Evolutionary conservation across 2,113 vertebrate species (phyloP).

Genomic region (Pseudorasbora parva): DNA sequence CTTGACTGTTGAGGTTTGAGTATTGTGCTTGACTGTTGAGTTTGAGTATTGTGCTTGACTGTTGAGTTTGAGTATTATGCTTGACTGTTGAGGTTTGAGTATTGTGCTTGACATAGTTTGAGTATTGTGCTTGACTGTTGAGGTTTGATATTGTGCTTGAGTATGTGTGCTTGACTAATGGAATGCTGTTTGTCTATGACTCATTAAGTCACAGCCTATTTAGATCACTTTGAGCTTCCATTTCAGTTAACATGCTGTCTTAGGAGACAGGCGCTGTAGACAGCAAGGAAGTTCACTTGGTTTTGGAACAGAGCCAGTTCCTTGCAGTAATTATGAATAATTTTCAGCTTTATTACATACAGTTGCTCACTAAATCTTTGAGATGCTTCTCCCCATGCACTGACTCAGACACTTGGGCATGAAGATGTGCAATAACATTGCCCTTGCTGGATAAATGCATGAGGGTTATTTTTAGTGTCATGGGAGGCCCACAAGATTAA

Average conservation of each 20-base stretch:
- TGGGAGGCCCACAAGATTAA: slow-evolving; percentile 58
- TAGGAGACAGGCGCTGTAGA: background rate
- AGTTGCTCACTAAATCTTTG: slow-evolving; percentile 35
- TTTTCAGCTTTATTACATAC: slow-evolving; percentile 13
- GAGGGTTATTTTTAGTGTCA: slow-evolving; percentile 56
- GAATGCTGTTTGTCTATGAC: background rate
- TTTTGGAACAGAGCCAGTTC: slow-evolving; percentile 18
- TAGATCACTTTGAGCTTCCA: background rate
- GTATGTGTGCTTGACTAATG: background rate
- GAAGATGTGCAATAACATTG: slow-evolving; percentile 32
- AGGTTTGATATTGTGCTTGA: too few species aligned
- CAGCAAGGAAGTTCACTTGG: background rate
- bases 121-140: too few species aligned
- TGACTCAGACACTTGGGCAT: slow-evolving; percentile 23
- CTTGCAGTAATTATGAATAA: slow-evolving; percentile 39
- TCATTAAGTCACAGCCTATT: background rate
- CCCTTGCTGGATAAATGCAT: slow-evolving; percentile 48
- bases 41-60: too few species aligned
- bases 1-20: too few species aligned
- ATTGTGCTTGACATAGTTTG: too few species aligned
- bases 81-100: too few species aligned
- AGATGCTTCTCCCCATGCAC: slow-evolving; percentile 45
- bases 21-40: too few species aligned
- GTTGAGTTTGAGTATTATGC: too few species aligned
- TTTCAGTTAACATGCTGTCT: slow-evolving; percentile 10